Evolutionary conservation across 2,113 vertebrate genomes (phyloP), one percentile per base, ranked within the genome.

Genomic region (Tauraco erythrolophus): DNA sequence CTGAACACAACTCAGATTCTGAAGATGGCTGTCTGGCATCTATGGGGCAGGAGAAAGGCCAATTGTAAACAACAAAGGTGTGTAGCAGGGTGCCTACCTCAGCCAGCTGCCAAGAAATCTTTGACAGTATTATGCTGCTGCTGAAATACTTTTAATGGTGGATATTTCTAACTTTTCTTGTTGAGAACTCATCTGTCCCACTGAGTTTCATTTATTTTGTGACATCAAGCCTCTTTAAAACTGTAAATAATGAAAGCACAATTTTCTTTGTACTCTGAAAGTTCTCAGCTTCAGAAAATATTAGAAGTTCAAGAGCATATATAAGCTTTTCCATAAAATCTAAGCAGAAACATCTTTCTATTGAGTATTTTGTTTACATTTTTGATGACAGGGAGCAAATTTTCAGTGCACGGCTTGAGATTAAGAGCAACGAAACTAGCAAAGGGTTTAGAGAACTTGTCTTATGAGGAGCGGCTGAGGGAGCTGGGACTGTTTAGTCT

Each of bases 191-290:
- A 51, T 68, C 54, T 78, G 39, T 94, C 88, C 84, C 19, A 88
- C 93, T 81, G 88, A 84, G 82, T 85, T 97, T 94, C 43, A 78
- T 92, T 93, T 88, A 60, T 92, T 93, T 85, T 54, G 41, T 88
- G 92, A 80, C 60, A 88, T 1, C 37, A 19, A 90, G 11, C 18
- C 65, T 83, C 75, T 95, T 95, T 71, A 85, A 94, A 94, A 70
- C 58, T 62, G 48, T 69, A 93, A 96, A 86, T 77, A 96, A 82
- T 64, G 46, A 94, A 96, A 96, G 8, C 35, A 69, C 31, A 94
- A 80, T 85, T 94, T 92, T 69, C 60, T 93, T 95, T 91, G 39
- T 86, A 33, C 41, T 77, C 54, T 93, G 30, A 79, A 91, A 60
- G 2, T 60, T 46, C 64, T 91, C 33, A 13, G 70, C 19, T 64